Percentiles rank a stretch among this genome's conserved stretches.
These are phyloP conservation scores for Drosophila sordidula DNA, from an alignment of 2,888 invertebrate species.

Conservation along the genomic window DNA sequence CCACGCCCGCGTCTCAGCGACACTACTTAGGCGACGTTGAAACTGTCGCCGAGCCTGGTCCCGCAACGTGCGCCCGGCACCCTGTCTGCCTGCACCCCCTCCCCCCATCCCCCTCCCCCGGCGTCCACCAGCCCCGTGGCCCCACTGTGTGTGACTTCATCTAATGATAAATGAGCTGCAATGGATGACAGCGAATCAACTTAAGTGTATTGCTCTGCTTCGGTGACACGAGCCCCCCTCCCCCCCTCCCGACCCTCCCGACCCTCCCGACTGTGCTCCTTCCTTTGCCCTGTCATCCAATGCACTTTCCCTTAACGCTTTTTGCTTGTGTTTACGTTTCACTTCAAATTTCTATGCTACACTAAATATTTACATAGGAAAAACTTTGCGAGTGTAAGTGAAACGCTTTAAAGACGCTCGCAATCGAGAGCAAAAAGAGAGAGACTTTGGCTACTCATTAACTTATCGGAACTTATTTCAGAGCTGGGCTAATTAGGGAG, in stretches of 20 bases:
- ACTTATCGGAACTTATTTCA: slow-evolving; percentile 29
- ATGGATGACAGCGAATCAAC: slow-evolving; percentile 84
- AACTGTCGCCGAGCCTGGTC: slow-evolving; percentile 70
- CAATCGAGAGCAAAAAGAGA: neutral
- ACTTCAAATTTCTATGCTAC: slow-evolving; percentile 74
- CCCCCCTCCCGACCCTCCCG: slow-evolving; percentile 24
- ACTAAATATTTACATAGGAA: slow-evolving; percentile 74
- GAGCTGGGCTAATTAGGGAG: slow-evolving; percentile 33
- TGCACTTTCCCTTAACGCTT: slow-evolving; percentile 75
- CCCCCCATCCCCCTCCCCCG: slow-evolving; percentile 2
- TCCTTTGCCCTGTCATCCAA: slow-evolving; percentile 48
- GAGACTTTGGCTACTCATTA: slow-evolving; percentile 34
- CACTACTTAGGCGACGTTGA: slow-evolving; percentile 71
- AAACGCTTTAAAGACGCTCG: slow-evolving; percentile 60
- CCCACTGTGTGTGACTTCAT: slow-evolving; percentile 57
- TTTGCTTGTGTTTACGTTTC: slow-evolving; percentile 75
- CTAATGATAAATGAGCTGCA: slow-evolving; percentile 84
- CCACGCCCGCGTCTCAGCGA: slow-evolving; percentile 53
- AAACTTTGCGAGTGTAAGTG: slow-evolving; percentile 58
- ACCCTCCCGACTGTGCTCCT: slow-evolving; percentile 6
- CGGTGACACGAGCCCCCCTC: slow-evolving; percentile 43
- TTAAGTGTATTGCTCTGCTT: slow-evolving; percentile 83
- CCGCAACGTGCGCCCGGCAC: slow-evolving; percentile 15
- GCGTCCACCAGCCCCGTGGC: slow-evolving; percentile 1
- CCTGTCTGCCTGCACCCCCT: slow-evolving; percentile 7